These are phyloP conservation scores for Campylomormyrus tamandua DNA, from an alignment of 2,113 vertebrate genomes.

Conservation along the genomic window DNA sequence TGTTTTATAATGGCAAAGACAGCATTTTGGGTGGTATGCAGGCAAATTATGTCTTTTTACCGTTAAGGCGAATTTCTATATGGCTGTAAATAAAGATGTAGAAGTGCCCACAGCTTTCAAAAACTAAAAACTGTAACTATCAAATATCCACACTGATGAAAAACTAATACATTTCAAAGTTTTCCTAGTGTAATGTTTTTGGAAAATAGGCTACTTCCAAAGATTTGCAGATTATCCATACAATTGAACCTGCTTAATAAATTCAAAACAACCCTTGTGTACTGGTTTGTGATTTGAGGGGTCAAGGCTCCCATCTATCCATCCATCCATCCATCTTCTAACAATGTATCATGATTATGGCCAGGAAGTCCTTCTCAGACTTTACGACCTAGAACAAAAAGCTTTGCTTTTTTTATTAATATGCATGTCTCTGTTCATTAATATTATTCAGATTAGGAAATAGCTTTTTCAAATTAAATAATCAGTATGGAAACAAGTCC, in stretches of 20 bases:
- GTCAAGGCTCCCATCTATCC: background rate
- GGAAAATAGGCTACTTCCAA: background rate
- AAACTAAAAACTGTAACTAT: background rate
- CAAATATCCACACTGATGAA: background rate
- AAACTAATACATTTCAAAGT: background rate
- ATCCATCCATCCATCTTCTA: background rate
- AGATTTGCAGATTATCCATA: background rate
- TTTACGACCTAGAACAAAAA: background rate
- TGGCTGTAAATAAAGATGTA: background rate
- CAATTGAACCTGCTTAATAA: background rate
- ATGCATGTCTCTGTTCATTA: conserved; percentile 24
- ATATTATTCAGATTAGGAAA: conserved; percentile 40
- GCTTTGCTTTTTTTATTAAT: background rate
- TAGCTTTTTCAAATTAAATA: conserved; percentile 35
- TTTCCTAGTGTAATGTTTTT: background rate
- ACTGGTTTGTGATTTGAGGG: background rate
- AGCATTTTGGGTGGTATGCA: background rate
- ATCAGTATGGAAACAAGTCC: conserved; percentile 44
- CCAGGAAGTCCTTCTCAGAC: background rate
- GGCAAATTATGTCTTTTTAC: background rate
- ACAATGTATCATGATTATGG: background rate
- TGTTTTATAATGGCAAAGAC: background rate
- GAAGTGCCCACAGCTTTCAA: background rate
- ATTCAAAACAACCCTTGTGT: background rate
- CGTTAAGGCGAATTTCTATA: background rate